Base-by-base conservation (phyloP, 2,113 vertebrate genomes). In the Abramis brama region DNA sequence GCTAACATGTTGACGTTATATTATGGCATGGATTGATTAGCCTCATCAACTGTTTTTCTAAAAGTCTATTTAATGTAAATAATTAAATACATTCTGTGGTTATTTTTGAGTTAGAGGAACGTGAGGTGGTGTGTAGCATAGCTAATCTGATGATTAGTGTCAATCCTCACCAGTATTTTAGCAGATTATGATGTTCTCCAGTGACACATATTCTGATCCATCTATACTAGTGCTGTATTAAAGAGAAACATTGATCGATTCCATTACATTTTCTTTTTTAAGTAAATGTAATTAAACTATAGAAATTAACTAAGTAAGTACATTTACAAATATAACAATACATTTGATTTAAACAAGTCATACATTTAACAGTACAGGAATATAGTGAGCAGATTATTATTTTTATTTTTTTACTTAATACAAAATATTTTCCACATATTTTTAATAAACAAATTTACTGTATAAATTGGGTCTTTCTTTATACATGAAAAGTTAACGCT, bases 111-210 rank as follows among this genome's bases (percentile, higher is more conserved):
- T 79, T 79, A 6, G 6, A 57, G 17, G 27, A 9, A 55, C n/a
- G 0, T 13, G 59, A 15, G n/a, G n/a, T 66, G 36, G 39, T 52
- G 2, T 70, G n/a, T 50, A 36, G n/a, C 8, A 39, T 45, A 55
- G 13, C 27, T 70, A 86, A 81, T 83, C 80, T 23, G 15, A 62
- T 6, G 59, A 83, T 78, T 83, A 78, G 80, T 83, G 45, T 81
- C 39, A 70, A 10, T 81, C 55, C 66, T 73, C 30, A 33, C 1
- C 19, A 27, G 57, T 3, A 43, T 86, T 30, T 64, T 59, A 4
- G 45, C 45, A 71, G 81, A 83, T 79, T 70, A 71, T 78, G 19
- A 7, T n/a, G 4, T 60, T 36, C 17, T 81, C 13, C 11, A 77
- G 12, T 87, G 33, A 82, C 79, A 85, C 75, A 70, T 15, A 33